Evolutionary conservation across 2,888 invertebrate species (phyloP).

Genomic region (Acleris sparsana): DNA sequence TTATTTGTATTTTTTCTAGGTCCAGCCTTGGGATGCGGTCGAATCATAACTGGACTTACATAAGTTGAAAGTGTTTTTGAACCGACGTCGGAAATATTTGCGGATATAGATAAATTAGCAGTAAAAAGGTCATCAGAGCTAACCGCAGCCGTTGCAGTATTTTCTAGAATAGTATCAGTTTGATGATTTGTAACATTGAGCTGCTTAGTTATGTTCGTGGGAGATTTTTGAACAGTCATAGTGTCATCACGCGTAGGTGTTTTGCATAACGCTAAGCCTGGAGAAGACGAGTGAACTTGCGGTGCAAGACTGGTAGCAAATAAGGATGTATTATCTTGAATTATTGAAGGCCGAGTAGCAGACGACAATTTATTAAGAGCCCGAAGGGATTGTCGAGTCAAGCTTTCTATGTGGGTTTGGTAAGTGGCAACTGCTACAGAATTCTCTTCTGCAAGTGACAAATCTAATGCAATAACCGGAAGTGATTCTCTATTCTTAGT

Average conservation of each 20-base stretch:
- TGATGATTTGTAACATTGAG: not conserved
- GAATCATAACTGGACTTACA: conserved; percentile 40
- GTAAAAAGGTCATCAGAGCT: not conserved
- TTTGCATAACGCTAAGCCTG: not conserved
- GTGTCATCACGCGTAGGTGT: not conserved
- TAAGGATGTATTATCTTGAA: not conserved
- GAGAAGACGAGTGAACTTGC: not conserved
- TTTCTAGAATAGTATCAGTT: not conserved
- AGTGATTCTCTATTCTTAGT: not conserved
- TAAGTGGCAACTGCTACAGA: not conserved
- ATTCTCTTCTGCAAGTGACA: not conserved
- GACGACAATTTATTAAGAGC: not conserved
- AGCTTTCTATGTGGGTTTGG: no score
- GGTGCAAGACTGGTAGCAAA: not conserved
- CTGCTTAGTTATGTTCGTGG: not conserved
- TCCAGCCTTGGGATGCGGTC: conserved; percentile 41
- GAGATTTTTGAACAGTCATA: not conserved
- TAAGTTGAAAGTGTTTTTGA: conserved; percentile 10
- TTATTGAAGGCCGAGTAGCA: not conserved
- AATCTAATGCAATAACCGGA: not conserved
- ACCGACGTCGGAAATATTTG: not conserved
- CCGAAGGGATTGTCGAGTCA: no score
- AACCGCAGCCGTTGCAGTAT: not conserved
- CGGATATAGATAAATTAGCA: not conserved
- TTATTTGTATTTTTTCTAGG: conserved; percentile 38